Base-by-base conservation (phyloP, 2,888 invertebrate species). In the Dromius quadrimaculatus region DNA sequence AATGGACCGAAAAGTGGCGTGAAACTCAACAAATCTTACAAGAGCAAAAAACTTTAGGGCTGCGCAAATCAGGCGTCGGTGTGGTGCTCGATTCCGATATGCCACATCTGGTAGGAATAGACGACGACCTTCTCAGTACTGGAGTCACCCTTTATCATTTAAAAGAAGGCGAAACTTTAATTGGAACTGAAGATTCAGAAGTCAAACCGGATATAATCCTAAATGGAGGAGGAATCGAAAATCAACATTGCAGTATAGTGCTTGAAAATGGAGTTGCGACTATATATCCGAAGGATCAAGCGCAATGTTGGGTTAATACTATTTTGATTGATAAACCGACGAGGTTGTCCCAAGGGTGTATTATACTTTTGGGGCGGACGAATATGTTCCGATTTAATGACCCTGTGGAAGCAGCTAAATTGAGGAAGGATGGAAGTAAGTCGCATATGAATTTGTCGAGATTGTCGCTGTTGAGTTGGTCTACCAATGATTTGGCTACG, bases 1-100 rank as follows among this genome's bases (percentile, higher is more conserved):
- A 94, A 79, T 96, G 95, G 95, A 91, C 93, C 8, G 94, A 95
- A 80, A 95, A 95, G 80, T 96, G 96, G 96, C 87, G 93, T 59
- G 93, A 93, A 79, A 94, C 95, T 0, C 94, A 95, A 79, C 91
- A 91, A 76, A 95, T 95, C 75, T 83, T 94, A 32, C 90, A 94
- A 79, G 95, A 96, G 79, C 94, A 95, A 82, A 90, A 92, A 79
- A 93, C 94, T 2, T 83, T 95, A 20, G 95, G 94, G 0, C 83
- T 96, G 69, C 85, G 95, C 41, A 95, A 95, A 83, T 92, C 94
- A 43, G 94, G 94, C 0, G 88, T 92, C 0, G 96, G 96, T 0
- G 94, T 95, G 0, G 93, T 95, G 1, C 83, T 95, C 57, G 94
- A 95, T 81, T 95, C 95, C 0, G 94, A 95, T 79, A 90, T 93